Evolutionary conservation across 2,888 invertebrate genomes (phyloP).

Genomic region (Mylabris sibirica): DNA sequence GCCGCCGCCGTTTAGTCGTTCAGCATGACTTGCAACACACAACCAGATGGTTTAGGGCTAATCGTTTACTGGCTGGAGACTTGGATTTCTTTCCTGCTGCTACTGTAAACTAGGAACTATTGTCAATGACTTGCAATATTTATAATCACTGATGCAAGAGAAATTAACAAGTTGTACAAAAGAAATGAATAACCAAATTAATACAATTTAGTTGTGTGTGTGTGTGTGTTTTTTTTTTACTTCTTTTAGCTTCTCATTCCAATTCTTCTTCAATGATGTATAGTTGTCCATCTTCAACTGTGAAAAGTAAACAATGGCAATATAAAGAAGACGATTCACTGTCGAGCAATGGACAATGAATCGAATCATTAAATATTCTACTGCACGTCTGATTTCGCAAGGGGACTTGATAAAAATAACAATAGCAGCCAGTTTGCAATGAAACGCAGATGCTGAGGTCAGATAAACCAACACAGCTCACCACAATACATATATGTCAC

Average conservation of each 20-base stretch:
- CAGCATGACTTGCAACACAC: conserved; percentile 15
- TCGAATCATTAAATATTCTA: conserved; percentile 55
- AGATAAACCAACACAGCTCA: conserved; percentile 46
- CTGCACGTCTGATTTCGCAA: conserved; percentile 55
- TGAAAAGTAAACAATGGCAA: conserved; percentile 47
- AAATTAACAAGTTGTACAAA: conserved; percentile 13
- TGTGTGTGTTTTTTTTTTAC: background rate
- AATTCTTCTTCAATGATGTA: conserved; percentile 3
- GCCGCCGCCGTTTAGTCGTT: conserved; percentile 29
- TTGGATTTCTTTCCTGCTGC: conserved; percentile 21
- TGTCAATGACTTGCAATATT: conserved; percentile 35
- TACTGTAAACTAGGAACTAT: conserved; percentile 33
- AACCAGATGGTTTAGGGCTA: conserved; percentile 14
- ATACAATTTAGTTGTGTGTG: conserved; percentile 13
- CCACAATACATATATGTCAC: conserved; percentile 53
- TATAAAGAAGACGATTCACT: conserved; percentile 51
- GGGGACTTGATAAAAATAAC: conserved; percentile 53
- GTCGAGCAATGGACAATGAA: conserved; percentile 53
- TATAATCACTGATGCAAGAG: conserved; percentile 29
- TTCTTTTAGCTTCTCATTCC: no score
- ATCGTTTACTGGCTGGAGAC: conserved; percentile 9
- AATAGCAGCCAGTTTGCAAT: conserved; percentile 54
- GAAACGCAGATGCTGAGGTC: conserved; percentile 51
- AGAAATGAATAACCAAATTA: conserved; percentile 16
- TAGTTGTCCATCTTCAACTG: conserved; percentile 13